These are phyloP conservation scores for Addax nasomaculatus DNA, from an alignment of 2,113 vertebrate species.

Conservation along the genomic window DNA sequence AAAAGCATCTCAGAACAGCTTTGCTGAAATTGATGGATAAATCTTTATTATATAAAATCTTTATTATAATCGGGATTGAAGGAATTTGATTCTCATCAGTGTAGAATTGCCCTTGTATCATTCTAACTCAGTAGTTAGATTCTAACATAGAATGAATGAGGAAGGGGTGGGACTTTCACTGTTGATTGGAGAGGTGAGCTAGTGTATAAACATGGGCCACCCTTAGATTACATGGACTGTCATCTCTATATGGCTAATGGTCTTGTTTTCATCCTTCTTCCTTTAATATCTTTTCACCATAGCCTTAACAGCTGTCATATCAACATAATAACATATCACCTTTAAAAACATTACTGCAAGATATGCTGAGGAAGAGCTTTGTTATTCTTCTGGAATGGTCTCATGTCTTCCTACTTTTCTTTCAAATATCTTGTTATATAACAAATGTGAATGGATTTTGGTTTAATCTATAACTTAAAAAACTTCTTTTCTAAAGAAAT, in stretches of 20 bases:
- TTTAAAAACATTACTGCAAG: background rate
- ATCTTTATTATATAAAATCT: background rate
- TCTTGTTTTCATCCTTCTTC: background rate
- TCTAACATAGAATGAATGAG: background rate
- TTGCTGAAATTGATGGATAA: background rate
- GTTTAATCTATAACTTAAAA: background rate
- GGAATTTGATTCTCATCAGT: background rate
- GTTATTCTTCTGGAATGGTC: background rate
- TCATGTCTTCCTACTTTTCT: background rate
- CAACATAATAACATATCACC: background rate
- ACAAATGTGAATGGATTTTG: background rate
- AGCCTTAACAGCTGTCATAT: background rate
- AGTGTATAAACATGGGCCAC: background rate
- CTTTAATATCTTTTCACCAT: background rate
- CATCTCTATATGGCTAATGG: background rate
- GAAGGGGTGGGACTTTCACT: background rate
- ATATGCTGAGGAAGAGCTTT: background rate
- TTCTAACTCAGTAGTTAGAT: background rate
- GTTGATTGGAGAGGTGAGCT: background rate
- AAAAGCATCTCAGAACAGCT: background rate
- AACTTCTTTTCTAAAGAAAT: background rate
- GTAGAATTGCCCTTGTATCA: background rate
- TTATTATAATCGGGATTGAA: background rate
- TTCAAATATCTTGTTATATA: background rate
- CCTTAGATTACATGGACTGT: background rate